These are phyloP conservation scores for Anabacerthia variegaticeps DNA, from an alignment of 2,797 vertebrate species.

Conservation along the genomic window DNA sequence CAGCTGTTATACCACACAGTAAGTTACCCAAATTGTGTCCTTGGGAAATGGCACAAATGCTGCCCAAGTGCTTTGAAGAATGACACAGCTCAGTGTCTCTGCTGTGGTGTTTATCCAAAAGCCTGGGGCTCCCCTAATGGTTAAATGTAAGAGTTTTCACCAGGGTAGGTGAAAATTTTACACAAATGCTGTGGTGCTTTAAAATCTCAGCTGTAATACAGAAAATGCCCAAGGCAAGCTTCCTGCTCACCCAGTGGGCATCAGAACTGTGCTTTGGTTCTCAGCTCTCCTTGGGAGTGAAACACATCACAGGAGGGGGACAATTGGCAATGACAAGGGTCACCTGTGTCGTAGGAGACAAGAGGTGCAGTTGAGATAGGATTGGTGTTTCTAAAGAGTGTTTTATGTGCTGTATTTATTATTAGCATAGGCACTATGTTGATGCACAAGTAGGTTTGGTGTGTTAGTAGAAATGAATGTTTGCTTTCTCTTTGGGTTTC, in stretches of 20 bases:
- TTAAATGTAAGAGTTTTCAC: background rate
- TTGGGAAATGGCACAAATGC: background rate
- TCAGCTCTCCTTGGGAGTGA: background rate
- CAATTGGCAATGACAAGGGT: background rate
- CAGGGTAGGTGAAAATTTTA: background rate
- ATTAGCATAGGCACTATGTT: slow-evolving; percentile 34
- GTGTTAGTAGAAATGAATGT: slow-evolving; percentile 6
- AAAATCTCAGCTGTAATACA: background rate
- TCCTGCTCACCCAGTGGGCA: background rate
- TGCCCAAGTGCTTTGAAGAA: background rate
- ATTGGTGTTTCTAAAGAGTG: background rate
- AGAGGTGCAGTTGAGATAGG: background rate
- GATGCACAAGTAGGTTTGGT: slow-evolving; percentile 52
- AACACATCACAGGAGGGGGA: background rate
- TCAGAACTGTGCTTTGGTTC: background rate
- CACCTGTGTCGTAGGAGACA: background rate
- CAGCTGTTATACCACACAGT: background rate
- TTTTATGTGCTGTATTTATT: slow-evolving; percentile 51
- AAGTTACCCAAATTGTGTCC: background rate
- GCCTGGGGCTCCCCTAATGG: background rate
- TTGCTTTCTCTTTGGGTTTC: background rate
- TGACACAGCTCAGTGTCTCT: fast-evolving
- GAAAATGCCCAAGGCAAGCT: background rate
- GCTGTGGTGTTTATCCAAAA: background rate
- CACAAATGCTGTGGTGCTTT: background rate